Conservation (phyloP, 2,888 invertebrate genomes). For the Drosophila yooni region DNA sequence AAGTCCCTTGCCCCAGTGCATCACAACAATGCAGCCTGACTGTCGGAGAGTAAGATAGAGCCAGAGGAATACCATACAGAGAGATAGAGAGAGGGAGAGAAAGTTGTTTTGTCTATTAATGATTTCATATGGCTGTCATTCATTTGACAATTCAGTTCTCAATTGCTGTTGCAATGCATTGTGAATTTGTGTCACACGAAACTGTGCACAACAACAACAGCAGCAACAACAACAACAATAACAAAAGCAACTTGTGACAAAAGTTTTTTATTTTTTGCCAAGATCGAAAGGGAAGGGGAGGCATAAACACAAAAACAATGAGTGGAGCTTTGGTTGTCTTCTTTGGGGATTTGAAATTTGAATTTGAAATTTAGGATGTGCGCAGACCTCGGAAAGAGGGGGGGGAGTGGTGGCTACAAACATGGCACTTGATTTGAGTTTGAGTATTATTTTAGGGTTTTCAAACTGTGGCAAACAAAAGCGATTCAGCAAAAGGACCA, state of each 20-base stretch:
- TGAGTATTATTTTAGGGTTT: constrained; percentile 25
- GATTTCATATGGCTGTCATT: constrained; percentile 35
- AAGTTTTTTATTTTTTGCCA: not conserved
- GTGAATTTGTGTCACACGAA: constrained; percentile 24
- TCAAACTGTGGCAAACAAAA: constrained; percentile 43
- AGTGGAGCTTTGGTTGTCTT: constrained; percentile 31
- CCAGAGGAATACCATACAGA: not conserved
- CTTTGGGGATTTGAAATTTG: constrained; percentile 29
- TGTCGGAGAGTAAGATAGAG: not conserved
- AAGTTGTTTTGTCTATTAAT: constrained; percentile 26
- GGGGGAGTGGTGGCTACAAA: not conserved
- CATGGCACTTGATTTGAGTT: constrained; percentile 8
- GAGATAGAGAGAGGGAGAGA: not conserved
- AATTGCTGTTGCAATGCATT: constrained; percentile 31
- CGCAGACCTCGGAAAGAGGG: not conserved
- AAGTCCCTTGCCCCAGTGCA: not conserved
- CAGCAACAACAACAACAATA: constrained; percentile 1
- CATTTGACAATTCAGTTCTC: constrained; percentile 37
- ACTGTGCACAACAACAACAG: not conserved
- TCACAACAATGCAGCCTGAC: not conserved
- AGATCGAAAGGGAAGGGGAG: not conserved
- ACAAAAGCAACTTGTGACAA: constrained; percentile 3
- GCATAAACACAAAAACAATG: constrained; percentile 22
- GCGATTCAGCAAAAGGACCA: constrained; percentile 59
- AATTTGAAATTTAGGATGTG: constrained; percentile 42